Conservation (phyloP, 2,797 vertebrate genomes). For the Orientallactaga sibirica region DNA sequence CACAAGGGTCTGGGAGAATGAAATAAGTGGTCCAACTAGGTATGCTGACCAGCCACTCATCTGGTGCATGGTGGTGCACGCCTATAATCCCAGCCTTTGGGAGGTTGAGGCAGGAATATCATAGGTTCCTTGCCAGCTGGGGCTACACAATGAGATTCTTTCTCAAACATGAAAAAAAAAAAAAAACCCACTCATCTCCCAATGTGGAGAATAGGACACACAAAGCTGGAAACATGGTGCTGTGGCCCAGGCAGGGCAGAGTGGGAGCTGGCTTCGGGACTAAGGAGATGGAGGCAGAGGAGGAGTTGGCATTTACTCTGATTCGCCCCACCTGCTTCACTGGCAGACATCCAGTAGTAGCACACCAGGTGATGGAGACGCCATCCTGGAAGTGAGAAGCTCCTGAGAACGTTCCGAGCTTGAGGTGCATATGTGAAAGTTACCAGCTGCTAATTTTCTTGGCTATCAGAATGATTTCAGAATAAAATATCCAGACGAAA, state of each 20-base stretch:
- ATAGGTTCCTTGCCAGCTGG: not conserved
- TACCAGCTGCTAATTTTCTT: constrained; percentile 12
- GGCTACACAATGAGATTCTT: not conserved
- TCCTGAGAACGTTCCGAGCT: not conserved
- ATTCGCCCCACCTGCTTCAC: not conserved
- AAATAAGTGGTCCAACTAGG: fast-evolving
- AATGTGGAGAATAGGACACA: not conserved
- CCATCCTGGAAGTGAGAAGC: not conserved
- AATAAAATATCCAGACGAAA: constrained; percentile 50
- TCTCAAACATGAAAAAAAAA: not conserved
- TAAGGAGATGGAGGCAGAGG: no score
- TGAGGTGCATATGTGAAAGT: not conserved
- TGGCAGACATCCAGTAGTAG: not conserved
- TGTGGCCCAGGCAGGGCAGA: not conserved
- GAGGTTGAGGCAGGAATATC: not conserved
- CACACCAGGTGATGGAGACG: not conserved
- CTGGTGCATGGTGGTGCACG: no score
- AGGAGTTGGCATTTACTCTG: not conserved
- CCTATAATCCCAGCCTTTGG: not conserved
- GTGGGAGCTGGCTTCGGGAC: not conserved
- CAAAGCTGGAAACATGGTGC: not conserved
- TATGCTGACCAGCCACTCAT: not conserved
- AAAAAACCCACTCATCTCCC: not conserved
- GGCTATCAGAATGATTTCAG: constrained; percentile 45
- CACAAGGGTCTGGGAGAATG: not conserved